Base-by-base conservation (phyloP, 2,888 invertebrate species). In the Acrocera orbiculus region DNA sequence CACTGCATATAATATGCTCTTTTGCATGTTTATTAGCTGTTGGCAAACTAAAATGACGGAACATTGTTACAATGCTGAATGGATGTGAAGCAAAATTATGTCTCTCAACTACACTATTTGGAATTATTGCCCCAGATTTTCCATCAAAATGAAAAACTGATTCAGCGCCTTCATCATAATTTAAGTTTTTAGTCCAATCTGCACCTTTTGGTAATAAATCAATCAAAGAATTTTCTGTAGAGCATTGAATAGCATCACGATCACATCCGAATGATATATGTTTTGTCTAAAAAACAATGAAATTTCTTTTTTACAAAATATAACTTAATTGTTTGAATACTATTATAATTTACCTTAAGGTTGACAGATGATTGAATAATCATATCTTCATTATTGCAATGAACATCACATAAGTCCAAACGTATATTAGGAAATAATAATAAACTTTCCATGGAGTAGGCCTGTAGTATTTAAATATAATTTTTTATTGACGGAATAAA, bases 141-240 rank as follows among this genome's bases (percentile, higher is more conserved):
- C 96, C 96, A 61, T 96, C 93, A 60, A 96, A 96, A 52, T 86
- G 83, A 61, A 89, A 93, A 61, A 93, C 83, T 50, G 90, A 85
- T 54, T 90, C 90, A 31, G 79, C 75, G 46, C 77, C 83, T 52
- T 83, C 79, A 48, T 85, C 85, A n/a, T 76, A 79, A 44, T 78
- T 80, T 25, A 85, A 60, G 31, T 76, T 73, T 49, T 77, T 76
- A 1, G 81, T 81, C 83, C 85, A 86, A 51, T 82, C 77, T 35
- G 75, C 71, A 48, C 75, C 77, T 1, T 53, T 54, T 0, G 56
- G 58, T 16, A 60, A 36, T 3, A 60, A 42, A 38, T 60, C 52
- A 14, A 48, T 47, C 4, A 60, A 35, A 4, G 41, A 41, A 7
- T 47, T 41, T 14, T 47, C 46, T 2, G 46, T 42, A 2, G 54